Base-by-base conservation (phyloP, 2,888 invertebrate species). In the Tetragnatha montana region DNA sequence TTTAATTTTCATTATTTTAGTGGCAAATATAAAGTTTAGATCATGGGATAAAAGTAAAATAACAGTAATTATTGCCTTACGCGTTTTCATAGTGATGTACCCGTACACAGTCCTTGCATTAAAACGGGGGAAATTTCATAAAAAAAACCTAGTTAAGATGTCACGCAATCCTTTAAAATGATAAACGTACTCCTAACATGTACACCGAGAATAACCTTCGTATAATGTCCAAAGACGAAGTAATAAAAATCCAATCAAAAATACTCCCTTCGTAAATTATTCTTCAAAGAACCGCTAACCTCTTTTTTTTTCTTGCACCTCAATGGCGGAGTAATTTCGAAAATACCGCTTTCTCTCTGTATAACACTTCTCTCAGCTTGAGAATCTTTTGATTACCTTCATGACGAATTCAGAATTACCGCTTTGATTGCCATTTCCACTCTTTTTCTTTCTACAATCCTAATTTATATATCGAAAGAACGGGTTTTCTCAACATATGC, bases 391-490 rank as follows among this genome's bases (percentile, higher is more conserved):
- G 12, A 78, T 78, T 78, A 78, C 14, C 22, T 60, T 78, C 19
- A 78, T 22, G 60, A 22, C 78, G 60, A 22, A 17, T 78, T 78
- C 78, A n/a, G 22, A 78, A 22, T 60, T 51, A 35, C 60, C 22
- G 21, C 60, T 78, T 51, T 78, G 51, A 60, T 22, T 51, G 14
- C 12, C 19, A 19, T 60, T 21, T 22, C 21, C 35, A 10, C 50
- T 49, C 51, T 60, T 21, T 21, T 51, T 12, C n/a, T 19, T 49
- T 76, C 50, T 78, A 21, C 50, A 76, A 6, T n/a, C 51, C 14
- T 60, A 60, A 60, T 21, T 60, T 78, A n/a, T n/a, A n/a, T n/a
- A 7, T 60, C 22, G 60, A 78, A 14, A 0, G 76, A 10, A 49
- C 12, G 50, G 6, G 8, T 78, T 78, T 75, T 49, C 60, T 8